Conservation (phyloP, 2,888 invertebrate genomes). For the Nebria salina region DNA sequence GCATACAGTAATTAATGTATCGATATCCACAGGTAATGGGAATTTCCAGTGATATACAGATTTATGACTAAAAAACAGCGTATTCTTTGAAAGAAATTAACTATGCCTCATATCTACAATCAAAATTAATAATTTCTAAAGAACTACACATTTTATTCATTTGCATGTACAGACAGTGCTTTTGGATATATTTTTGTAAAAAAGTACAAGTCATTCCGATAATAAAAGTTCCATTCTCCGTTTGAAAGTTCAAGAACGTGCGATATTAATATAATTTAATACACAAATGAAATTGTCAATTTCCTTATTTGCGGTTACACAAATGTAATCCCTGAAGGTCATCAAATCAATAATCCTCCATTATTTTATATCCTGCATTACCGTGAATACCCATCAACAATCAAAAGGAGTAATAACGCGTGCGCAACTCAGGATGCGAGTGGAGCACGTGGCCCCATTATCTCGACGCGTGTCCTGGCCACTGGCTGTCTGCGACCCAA, state of each 20-base stretch:
- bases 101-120: background rate
- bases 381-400: background rate
- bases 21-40: conserved; percentile 1
- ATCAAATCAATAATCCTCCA: background rate
- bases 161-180: no score
- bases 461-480: conserved; percentile 41
- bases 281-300: background rate
- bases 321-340: background rate
- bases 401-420: background rate
- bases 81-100: background rate
- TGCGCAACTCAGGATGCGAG: background rate
- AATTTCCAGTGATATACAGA: background rate
- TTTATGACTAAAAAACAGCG: background rate
- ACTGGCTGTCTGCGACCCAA: conserved; percentile 19
- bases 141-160: no score
- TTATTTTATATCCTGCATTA: background rate
- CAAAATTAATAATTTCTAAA: no score
- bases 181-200: no score
- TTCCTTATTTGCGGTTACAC: background rate
- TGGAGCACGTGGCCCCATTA: conserved; percentile 42
- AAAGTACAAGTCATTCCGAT: no score
- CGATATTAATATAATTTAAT: background rate
- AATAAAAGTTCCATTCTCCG: no score
- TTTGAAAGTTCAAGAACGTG: no score
- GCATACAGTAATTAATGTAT: background rate